Evolutionary conservation across 1,140 invertebrate species (phyloP), one percentile per base, ranked within the genome.

Genomic region (Saccostrea echinata): DNA sequence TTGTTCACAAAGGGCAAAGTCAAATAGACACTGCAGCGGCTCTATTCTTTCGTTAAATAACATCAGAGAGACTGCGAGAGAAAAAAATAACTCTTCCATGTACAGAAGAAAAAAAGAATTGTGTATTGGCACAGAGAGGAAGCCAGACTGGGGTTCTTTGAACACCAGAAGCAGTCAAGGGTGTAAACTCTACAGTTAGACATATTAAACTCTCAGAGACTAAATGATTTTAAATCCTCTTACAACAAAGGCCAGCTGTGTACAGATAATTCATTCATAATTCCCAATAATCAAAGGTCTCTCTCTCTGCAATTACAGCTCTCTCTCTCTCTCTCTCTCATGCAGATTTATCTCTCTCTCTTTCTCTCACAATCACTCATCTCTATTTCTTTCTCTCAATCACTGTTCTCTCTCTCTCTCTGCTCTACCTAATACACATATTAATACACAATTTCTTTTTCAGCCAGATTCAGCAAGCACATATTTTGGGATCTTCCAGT

Each of bases 151-250:
- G 57, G 57, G 57, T 30, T 76, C 68, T 76, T 16, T 33, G 30
- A 76, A 76, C 68, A 76, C 11, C 24, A 33, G 68, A 76, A 27
- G 24, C 68, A 76, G 30, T 76, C 27, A 76, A 76, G 68, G 68
- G 68, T 76, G 12, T 30, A 76, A 76, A 30, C 33, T 30, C 68
- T 76, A 76, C 68, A 11, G 68, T 30, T 27, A 76, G 68, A 76
- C 68, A 16, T 12, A 76, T 30, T 76, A 76, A 76, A 76, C 68
- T 33, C 30, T 4, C 68, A 3, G 68, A 16, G 27, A 76, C 68
- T 76, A 76, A 76, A 76, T 76, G 68, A 76, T 76, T 76, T 76
- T 35, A 76, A 76, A 76, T 76, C 68, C 68, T 76, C 68, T 33
- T 30, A 33, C 16, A 76, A 76, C 68, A 76, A 76, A 30, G 27